Evolutionary conservation across 2,113 vertebrate species (phyloP), one percentile per base, ranked within the genome.

Genomic region (Tychaedon coryphoeus): DNA sequence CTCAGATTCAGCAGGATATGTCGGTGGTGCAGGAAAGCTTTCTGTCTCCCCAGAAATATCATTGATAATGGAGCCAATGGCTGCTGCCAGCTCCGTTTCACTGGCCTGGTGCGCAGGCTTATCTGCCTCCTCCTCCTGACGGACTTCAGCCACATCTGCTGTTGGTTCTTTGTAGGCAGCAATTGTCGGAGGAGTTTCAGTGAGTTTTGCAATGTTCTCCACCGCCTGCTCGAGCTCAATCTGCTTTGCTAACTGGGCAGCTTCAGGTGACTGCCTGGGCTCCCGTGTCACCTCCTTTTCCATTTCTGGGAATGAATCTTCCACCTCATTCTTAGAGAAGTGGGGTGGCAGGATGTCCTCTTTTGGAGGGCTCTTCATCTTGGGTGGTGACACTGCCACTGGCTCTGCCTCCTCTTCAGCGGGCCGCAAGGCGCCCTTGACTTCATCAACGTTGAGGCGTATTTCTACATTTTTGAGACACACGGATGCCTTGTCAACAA

Each of bases 31-130:
- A 31, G 99, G 97, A 87, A 99, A 99, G 85, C 90, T 97, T 94
- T 99, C 99, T 1, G 98, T 90, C 96, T 99, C 99, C 62, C 97
- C 98, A 74, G 98, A 98, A 72, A 98, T 98, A 92, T 99, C 99
- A 40, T 98, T 99, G 50, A 99, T 99, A 95, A 99, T 99, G 77
- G 99, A 99, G 79, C 99, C 99, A 3, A 99, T 99, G 74, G 99
- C 99, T 1, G 99, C 99, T 8, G 99, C 99, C 92, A 99, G 98
- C 96, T 99, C 99, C 0, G 99, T 99, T 96, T 99, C 99, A 34
- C 98, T 99, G 1, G 99, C 99, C 86, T 99, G 99, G 80, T 98
- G 99, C 0, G 98, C 97, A 0, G 98, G 98, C 90, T 99, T 99
- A 85, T 99, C 99, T 38, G 98, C 98, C 17, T 99, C 99, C 84